Conservation (phyloP, 1,140 invertebrate genomes). For the Brachystomella parvula region DNA sequence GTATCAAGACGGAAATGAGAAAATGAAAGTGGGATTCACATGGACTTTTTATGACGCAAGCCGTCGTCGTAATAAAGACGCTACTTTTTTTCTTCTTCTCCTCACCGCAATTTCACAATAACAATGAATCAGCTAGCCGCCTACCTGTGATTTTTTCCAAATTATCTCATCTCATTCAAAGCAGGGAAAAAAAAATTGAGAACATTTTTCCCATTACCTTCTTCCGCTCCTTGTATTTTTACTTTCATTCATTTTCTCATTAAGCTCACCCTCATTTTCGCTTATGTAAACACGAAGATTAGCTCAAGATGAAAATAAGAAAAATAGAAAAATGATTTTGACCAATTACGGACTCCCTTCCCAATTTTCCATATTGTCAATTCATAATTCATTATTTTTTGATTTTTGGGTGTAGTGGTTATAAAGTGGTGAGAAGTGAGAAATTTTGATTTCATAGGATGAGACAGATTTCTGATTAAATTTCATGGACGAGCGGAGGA, state of each 20-base stretch:
- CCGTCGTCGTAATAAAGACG: not conserved
- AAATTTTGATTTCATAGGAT: not conserved
- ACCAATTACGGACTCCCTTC: too few relatives aligned
- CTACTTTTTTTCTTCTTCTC: not conserved
- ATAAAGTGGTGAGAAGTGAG: not conserved
- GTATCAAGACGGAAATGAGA: conserved; percentile 5
- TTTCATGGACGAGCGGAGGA: not conserved
- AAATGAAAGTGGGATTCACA: conserved; percentile 7
- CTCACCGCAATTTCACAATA: conserved; percentile 6
- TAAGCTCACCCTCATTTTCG: too few relatives aligned
- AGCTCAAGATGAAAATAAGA: too few relatives aligned
- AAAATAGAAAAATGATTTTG: too few relatives aligned
- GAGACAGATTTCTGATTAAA: not conserved
- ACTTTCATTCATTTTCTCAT: not conserved
- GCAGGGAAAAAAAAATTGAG: not conserved
- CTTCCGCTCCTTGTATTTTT: not conserved
- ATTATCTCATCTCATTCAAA: conserved; percentile 2
- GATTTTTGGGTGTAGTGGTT: not conserved
- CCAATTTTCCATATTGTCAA: too few relatives aligned
- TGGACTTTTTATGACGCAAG: not conserved
- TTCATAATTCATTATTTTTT: too few relatives aligned
- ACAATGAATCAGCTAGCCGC: not conserved
- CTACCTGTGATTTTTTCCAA: not conserved
- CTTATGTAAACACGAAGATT: too few relatives aligned
- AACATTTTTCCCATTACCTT: not conserved